Percentiles rank a stretch among this genome's conserved stretches.
These are phyloP conservation scores for Protobothrops mucrosquamatus DNA, from an alignment of 2,113 vertebrate species.

Conservation along the genomic window DNA sequence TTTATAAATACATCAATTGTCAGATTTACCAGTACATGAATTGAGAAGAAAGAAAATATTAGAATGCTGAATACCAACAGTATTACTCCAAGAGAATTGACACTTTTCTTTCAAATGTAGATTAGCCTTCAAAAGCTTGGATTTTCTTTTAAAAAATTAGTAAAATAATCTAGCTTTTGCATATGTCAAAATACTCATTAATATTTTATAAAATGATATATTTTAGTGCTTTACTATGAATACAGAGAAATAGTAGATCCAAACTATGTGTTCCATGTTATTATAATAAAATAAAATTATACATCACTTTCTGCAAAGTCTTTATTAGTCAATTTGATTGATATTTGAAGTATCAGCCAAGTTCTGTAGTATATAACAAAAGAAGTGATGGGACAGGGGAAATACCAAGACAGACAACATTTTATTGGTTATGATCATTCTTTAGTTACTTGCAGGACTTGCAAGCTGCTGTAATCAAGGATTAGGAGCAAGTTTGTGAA, in stretches of 20 bases:
- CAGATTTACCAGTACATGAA: conserved; percentile 18
- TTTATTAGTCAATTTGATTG: background rate
- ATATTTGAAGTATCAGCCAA: background rate
- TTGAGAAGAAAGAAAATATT: conserved; percentile 18
- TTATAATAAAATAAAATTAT: background rate
- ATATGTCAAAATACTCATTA: conserved; percentile 45
- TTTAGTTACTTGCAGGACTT: background rate
- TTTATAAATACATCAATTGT: conserved; percentile 24
- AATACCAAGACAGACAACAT: background rate
- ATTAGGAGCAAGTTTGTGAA: background rate
- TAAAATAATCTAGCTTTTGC: conserved; percentile 39
- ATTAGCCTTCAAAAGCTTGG: conserved; percentile 26
- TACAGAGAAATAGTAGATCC: background rate
- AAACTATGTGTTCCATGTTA: background rate
- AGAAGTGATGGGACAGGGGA: background rate
- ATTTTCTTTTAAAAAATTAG: conserved; percentile 38
- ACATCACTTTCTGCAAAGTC: conserved; percentile 18
- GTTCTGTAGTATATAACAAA: background rate
- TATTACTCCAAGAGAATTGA: conserved; percentile 23
- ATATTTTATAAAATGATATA: conserved; percentile 26
- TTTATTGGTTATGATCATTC: background rate
- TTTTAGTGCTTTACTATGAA: conserved; percentile 40
- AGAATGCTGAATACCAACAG: conserved; percentile 24
- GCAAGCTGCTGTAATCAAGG: background rate
- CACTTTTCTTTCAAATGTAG: conserved; percentile 25